Conservation (phyloP, 2,888 invertebrate species). For the Rhyacophila evoluta region DNA sequence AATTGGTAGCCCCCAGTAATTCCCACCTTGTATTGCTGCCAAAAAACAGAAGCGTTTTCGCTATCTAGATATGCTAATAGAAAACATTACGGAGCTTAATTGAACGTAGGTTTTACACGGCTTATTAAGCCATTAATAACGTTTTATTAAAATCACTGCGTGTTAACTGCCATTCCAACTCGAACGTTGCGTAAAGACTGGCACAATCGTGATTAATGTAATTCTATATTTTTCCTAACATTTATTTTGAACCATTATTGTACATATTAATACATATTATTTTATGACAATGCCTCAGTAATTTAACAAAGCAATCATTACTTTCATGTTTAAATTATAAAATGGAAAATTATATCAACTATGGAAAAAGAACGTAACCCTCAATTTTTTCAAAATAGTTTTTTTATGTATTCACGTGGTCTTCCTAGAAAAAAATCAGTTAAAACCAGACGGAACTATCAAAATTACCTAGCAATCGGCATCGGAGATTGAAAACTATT, state of each 20-base stretch:
- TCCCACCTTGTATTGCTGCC: neutral
- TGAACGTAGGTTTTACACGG: conserved; percentile 30
- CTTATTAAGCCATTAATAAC: conserved; percentile 30
- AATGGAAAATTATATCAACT: no score
- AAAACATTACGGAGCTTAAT: conserved; percentile 38
- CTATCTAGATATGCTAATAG: conserved; percentile 45
- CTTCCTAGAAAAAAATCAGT: no score
- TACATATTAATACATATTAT: no score
- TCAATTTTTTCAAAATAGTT: no score
- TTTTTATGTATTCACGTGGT: no score
- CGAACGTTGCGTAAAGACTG: neutral
- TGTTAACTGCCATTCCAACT: neutral
- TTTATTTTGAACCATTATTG: neutral
- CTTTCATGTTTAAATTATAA: no score
- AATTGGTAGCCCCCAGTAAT: neutral
- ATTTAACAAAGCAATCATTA: no score
- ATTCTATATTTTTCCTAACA: neutral
- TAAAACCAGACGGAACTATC: no score
- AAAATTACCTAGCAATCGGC: no score
- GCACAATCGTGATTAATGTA: neutral
- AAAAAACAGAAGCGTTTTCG: conserved; percentile 4
- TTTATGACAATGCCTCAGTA: no score
- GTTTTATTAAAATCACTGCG: neutral
- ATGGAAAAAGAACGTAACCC: no score
- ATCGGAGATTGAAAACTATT: no score